Base-by-base conservation (phyloP, 2,797 vertebrate species). In the Hypotaenidia okinawae region DNA sequence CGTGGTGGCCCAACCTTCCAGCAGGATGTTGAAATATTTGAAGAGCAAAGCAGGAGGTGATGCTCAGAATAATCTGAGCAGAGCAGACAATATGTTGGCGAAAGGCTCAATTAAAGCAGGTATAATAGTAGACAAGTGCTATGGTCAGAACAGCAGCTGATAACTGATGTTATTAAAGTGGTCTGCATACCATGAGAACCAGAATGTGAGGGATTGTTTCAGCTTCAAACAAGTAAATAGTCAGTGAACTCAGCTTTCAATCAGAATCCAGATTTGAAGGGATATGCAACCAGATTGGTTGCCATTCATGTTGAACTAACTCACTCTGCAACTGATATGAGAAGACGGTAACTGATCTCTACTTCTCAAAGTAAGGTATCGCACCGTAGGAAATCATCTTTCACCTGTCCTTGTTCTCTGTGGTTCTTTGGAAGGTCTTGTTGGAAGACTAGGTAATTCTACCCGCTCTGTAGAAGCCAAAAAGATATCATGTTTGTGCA, bases 401-500 rank as follows among this genome's bases (percentile, higher is more conserved):
- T 96, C 95, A 93, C 93, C 92, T 32, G 72, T 80, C 94, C 95
- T 93, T 95, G 33, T 39, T 91, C 82, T 72, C 82, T 0, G 5
- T 84, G 75, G 67, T 85, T 92, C 95, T 92, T 85, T 16, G 27
- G 89, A 93, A 95, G 94, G 90, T 93, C 78, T 94, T 94, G 75
- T 69, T 89, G 87, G 92, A 95, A 87, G 92, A 92, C 72, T 33
- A 47, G 30, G 96, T 97, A 96, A 97, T 89, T 87, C 87, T 97
- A 75, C 78, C 96, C 78, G 62, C 30, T 62, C 68, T 62, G 64
- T 68, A 87, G 84, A 41, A 89, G 92, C 76, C 82, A 75, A n/a
- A 58, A 64, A 83, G 90, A 39, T 58, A 95, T 93, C 84, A 6
- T 24, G 92, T 96, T 95, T 90, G 63, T 74, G 84, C 84, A 92